Conservation (phyloP, 2,888 invertebrate species). For the Heliconius ethilla region DNA sequence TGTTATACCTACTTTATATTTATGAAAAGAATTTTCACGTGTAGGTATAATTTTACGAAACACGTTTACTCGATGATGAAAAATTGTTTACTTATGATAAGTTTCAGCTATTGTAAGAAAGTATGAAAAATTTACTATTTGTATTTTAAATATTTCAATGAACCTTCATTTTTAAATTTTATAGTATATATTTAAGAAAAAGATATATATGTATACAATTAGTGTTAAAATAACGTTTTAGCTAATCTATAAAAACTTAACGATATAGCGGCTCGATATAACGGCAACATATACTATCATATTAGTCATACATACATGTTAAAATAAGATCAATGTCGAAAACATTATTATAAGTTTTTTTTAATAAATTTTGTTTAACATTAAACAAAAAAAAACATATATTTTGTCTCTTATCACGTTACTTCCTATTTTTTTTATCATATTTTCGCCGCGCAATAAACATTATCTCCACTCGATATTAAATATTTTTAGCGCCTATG, state of each 20-base stretch:
- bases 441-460: not conserved
- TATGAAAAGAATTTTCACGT: constrained; percentile 3
- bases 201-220: too few species aligned
- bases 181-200: too few species aligned
- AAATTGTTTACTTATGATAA: constrained; percentile 19
- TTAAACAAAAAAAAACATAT: not conserved
- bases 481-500: not conserved
- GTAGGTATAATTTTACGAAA: not conserved
- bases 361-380: not conserved
- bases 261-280: not conserved
- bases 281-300: not conserved
- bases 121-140: constrained; percentile 8
- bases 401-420: not conserved
- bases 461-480: not conserved
- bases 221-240: too few species aligned
- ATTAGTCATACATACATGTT: not conserved
- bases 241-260: not conserved
- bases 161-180: too few species aligned
- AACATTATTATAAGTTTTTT: not conserved
- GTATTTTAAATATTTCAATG: not conserved
- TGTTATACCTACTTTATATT: not conserved
- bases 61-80: constrained; percentile 3
- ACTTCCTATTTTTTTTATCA: not conserved
- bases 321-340: constrained; percentile 1
- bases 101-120: constrained; percentile 13